Conservation (phyloP, 2,113 vertebrate species). For the Ptilorrhoa leucosticta region DNA sequence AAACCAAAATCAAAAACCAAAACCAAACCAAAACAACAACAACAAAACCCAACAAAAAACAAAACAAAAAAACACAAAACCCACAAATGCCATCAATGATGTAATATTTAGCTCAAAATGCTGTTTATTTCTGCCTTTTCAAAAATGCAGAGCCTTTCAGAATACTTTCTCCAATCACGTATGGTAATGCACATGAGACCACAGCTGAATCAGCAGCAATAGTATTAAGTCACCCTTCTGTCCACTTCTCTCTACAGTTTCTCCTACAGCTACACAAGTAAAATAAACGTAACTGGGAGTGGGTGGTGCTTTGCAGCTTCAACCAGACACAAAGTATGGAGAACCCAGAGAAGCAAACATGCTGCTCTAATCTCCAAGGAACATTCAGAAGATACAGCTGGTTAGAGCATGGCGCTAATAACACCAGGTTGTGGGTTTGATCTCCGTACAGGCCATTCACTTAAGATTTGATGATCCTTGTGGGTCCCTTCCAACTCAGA, state of each 20-base stretch:
- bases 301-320: not conserved
- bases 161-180: not conserved
- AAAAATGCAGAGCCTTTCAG: not conserved
- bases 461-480: not conserved
- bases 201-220: not conserved
- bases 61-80: not conserved
- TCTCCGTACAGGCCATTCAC: not conserved
- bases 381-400: not conserved
- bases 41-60: too few relatives aligned
- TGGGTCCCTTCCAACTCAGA: not conserved
- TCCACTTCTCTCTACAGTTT: not conserved
- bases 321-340: not conserved
- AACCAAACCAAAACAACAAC: not conserved
- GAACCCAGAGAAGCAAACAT: not conserved
- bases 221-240: not conserved
- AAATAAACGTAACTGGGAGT: not conserved
- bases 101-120: not conserved
- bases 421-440: not conserved
- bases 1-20: too few relatives aligned
- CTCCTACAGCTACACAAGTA: not conserved
- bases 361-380: not conserved
- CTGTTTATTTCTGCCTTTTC: not conserved
- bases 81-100: not conserved
- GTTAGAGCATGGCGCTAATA: not conserved
- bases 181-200: not conserved